Base-by-base conservation (phyloP, 2,888 invertebrate species). In the Coecobrya sp. region DNA sequence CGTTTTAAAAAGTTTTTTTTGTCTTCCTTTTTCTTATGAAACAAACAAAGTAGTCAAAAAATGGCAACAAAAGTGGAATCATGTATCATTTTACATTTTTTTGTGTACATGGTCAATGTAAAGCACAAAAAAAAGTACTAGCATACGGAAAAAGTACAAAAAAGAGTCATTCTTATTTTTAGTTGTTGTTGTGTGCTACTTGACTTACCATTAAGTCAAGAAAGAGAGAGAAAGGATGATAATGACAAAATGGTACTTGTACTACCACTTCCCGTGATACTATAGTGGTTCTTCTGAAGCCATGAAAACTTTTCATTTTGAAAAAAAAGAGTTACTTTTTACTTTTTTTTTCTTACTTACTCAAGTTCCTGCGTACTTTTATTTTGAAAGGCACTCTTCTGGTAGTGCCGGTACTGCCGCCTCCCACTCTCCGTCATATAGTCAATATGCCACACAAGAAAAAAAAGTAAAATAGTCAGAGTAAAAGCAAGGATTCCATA, bases 21-120 rank as follows among this genome's bases (percentile, higher is more conserved):
- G 11, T 19, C 3, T 11, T 62, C n/a, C 62, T 19, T 62, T 8
- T 62, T 62, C 16, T 5, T 5, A 22, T 62, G 25, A 62, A 62
- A 11, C 19, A 62, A 49, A 49, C 49, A 3, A 19, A 62, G n/a
- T 22, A 49, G 49, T 76, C 68, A 45, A 70, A 36, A 70, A 36
- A 42, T 42, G 30, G 30, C 25, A 30, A 52, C 49, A 86, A 86
- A 49, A 86, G 73, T 73, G 36, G 55, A 55, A 52, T 73, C 65
- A 55, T 73, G 70, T 55, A 70, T 62, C 82, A 49, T 85, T 49
- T 13, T 36, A 25, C 16, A 82, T 59, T 19, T 25, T 27, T 62
- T 36, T 73, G 4, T 73, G 13, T 3, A 62, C 13, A 49, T 36
- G 36, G 3, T 36, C 49, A 49, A 3, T 49, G 13, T 11, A 42